Base-by-base conservation (phyloP, 2,113 vertebrate species). In the Bubalus kerabau region DNA sequence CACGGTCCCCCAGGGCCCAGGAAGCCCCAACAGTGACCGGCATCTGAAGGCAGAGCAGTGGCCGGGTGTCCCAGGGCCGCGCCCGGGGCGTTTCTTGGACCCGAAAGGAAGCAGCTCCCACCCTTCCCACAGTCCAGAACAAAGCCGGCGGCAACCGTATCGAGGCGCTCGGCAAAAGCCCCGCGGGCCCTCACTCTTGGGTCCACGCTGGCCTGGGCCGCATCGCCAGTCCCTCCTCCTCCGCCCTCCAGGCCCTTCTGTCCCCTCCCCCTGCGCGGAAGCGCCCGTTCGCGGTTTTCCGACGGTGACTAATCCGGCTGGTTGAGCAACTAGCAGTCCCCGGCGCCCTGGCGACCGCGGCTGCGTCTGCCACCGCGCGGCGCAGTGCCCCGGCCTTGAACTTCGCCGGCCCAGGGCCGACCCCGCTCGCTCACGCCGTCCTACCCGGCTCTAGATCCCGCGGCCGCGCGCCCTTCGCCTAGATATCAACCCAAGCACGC, bases 351-450 rank as follows among this genome's bases (percentile, higher is more conserved):
- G 54, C 83, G 83, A 30, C 52, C 1, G 60, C 36, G 17, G 92
- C 83, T 62, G 52, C 52, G 36, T 21, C 56, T 32, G 24, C 48
- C 64, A 30, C 52, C 2, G 43, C 24, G 26, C 17, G 0, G 32
- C 4, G 23, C 88, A 12, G 46, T 28, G 88, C 43, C 28, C 54
- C 1, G 64, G 93, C 94, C 95, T 97, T 96, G 95, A 96, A 71
- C 93, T 83, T 87, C 64, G 67, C 67, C 24, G 21, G 14, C 43
- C 48, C 23, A 4, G 14, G 21, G 23, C 36, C 11, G n/a, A 17
- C 62, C 40, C 36, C 4, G 30, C 16, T 17, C 2, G 21, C 32
- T 59, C 46, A 14, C 48, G 43, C 50, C 16, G 4, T 28, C 56
- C 62, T 2, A 50, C 46, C 5, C 0, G 60, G 80, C 85, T 54